These are phyloP conservation scores for Chrysemys picta DNA, from an alignment of 2,113 vertebrate species.

Conservation along the genomic window DNA sequence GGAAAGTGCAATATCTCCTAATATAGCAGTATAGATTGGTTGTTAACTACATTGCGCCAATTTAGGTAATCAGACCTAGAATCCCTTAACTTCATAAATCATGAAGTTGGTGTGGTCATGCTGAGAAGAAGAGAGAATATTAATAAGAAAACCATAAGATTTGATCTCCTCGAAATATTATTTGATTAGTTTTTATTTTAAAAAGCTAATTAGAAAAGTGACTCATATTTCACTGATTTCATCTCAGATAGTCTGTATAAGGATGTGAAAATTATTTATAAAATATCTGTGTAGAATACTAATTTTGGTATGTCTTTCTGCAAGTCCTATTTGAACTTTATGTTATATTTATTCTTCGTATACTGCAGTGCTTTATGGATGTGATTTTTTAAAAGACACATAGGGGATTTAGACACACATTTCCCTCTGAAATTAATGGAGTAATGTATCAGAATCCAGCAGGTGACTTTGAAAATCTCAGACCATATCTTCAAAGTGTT, in stretches of 20 bases:
- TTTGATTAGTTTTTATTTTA: constrained; percentile 59
- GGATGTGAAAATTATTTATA: constrained; percentile 53
- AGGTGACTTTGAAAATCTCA: constrained; percentile 61
- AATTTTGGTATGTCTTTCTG: constrained; percentile 47
- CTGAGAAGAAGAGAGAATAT: constrained; percentile 34
- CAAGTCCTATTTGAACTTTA: constrained; percentile 51
- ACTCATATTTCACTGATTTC: constrained; percentile 42
- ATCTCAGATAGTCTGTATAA: background rate
- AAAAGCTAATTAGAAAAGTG: background rate
- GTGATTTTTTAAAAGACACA: constrained; percentile 24
- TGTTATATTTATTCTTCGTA: constrained; percentile 27
- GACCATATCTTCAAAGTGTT: constrained; percentile 32
- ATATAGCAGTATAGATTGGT: background rate
- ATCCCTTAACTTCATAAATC: constrained; percentile 27
- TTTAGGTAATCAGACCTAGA: constrained; percentile 2
- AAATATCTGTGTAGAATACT: constrained; percentile 9
- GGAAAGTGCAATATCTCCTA: background rate
- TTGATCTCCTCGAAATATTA: constrained; percentile 43
- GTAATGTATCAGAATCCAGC: constrained; percentile 48
- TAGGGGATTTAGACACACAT: background rate
- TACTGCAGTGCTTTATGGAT: constrained; percentile 31
- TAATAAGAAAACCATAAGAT: constrained; percentile 27
- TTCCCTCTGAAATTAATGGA: constrained; percentile 52
- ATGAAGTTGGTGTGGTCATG: constrained; percentile 5
- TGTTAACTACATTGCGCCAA: constrained; percentile 23